A percentile compares a stretch with the other conserved stretches of the same genome.
phyloP scores from a whole-genome alignment of 2,888 invertebrate species.

The Amaurobius ferox region DNA sequence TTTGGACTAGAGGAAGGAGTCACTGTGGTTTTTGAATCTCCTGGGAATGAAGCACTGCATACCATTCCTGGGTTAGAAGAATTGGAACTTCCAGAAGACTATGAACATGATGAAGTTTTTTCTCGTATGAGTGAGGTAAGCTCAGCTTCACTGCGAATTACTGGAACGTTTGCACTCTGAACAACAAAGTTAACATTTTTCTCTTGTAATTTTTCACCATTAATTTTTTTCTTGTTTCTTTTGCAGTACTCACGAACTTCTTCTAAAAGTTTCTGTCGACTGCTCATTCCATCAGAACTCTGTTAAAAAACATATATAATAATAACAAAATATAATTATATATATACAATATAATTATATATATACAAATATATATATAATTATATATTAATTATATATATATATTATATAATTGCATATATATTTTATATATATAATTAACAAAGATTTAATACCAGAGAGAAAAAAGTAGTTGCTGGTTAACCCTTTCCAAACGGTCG shows the following conservation, averaged over 20 bases:
- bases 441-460: no score
- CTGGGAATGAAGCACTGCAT: constrained; percentile 52
- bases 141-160: constrained; percentile 53
- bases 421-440: no score
- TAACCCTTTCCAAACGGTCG: no score
- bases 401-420: no score
- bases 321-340: no score
- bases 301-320: no score
- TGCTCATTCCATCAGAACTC: constrained; percentile 79
- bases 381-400: no score
- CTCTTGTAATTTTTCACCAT: constrained; percentile 40
- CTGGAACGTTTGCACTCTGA: constrained; percentile 39
- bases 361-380: no score
- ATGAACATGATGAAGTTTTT: constrained; percentile 26
- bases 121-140: constrained; percentile 43
- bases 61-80: constrained; percentile 12
- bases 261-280: constrained; percentile 78
- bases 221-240: constrained; percentile 76
- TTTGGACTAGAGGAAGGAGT: constrained; percentile 16
- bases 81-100: background rate
- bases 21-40: constrained; percentile 9
- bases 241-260: constrained; percentile 78
- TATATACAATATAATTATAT: no score
- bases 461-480: no score
- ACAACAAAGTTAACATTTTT: constrained; percentile 44